Evolutionary conservation across 2,113 vertebrate species (phyloP).

Genomic region (Dermatemys mawii): DNA sequence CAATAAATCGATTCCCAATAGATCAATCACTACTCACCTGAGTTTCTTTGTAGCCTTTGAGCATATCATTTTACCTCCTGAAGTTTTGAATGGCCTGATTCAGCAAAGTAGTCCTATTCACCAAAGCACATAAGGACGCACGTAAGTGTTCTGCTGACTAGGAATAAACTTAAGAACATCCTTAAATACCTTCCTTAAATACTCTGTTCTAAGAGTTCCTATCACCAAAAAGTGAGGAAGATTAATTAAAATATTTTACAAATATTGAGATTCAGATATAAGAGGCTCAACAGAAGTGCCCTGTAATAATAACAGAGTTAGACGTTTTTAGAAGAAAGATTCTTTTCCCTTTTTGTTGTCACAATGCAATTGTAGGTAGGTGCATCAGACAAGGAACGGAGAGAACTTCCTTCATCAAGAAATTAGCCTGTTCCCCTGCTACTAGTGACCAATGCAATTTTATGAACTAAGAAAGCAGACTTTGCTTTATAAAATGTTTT

Average conservation of each 20-base stretch:
- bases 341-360: background rate
- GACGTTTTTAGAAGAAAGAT: background rate
- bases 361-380: background rate
- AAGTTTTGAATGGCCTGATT: background rate
- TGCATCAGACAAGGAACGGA: background rate
- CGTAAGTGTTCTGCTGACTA: background rate
- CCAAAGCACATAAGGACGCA: background rate
- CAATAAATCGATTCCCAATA: no score
- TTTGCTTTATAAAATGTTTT: background rate
- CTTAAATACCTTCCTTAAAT: background rate
- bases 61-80: background rate
- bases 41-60: background rate
- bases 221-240: background rate
- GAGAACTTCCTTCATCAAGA: background rate
- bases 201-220: no score
- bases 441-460: background rate
- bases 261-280: background rate
- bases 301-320: accelerated
- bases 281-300: background rate
- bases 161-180: background rate
- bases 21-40: no score
- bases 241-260: background rate
- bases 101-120: background rate
- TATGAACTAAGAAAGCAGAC: background rate
- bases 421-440: background rate